phyloP scores from a whole-genome alignment of 2,888 invertebrate genomes.

The Laothoe populi region DNA sequence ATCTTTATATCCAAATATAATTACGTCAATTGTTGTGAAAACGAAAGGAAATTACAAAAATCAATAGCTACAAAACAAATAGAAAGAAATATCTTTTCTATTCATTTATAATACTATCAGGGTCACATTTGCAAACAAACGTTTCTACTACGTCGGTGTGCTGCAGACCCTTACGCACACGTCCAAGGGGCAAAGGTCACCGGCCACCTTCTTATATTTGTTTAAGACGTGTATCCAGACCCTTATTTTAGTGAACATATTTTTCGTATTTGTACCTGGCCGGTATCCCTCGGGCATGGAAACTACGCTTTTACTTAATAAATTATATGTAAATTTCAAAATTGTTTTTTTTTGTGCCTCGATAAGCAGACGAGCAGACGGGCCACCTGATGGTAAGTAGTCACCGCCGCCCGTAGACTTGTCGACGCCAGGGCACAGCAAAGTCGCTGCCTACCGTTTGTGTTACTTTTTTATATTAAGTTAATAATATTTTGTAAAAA shows the following conservation, averaged over 20 bases:
- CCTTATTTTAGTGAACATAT: conserved; percentile 62
- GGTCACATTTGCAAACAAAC: conserved; percentile 81
- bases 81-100: neutral
- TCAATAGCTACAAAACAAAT: no score
- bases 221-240: conserved; percentile 79
- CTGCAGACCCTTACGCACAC: conserved; percentile 79
- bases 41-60: no score
- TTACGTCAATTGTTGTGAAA: no score
- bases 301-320: conserved; percentile 1
- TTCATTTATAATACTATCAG: conserved; percentile 49
- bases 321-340: neutral
- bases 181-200: conserved; percentile 80
- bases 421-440: no score
- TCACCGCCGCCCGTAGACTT: no score
- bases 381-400: no score
- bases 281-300: neutral
- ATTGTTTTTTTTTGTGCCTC: no score
- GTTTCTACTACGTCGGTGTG: conserved; percentile 62
- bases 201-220: conserved; percentile 83
- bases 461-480: no score
- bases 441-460: no score
- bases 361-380: no score
- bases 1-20: no score
- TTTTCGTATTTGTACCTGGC: conserved; percentile 25
- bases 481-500: no score